A percentile compares a stretch with the other conserved stretches of the same genome.
phyloP scores from a whole-genome alignment of 2,113 vertebrate species.

The Saimiri boliviensis region DNA sequence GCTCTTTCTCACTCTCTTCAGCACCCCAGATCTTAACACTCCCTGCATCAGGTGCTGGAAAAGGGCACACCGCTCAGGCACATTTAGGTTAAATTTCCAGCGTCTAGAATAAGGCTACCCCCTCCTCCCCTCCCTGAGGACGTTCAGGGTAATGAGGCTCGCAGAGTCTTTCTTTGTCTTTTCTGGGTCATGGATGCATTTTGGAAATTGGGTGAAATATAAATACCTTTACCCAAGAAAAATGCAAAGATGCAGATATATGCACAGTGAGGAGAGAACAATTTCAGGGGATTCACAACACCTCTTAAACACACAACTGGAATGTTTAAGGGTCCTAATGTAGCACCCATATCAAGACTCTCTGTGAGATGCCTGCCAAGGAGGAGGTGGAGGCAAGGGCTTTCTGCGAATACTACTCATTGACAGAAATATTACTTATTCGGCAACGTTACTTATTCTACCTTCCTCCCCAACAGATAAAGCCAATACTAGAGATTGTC shows the following conservation, averaged over 20 bases:
- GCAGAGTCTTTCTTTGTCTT: background rate
- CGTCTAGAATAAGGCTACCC: background rate
- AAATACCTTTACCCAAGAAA: background rate
- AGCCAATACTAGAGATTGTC: background rate
- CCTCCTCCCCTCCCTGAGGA: background rate
- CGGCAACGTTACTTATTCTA: background rate
- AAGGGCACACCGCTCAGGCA: background rate
- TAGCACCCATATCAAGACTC: background rate
- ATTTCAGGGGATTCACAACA: background rate
- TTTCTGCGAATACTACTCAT: background rate
- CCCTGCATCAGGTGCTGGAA: background rate
- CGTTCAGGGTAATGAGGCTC: background rate
- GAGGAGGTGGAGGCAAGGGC: rapidly evolving
- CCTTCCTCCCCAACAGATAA: background rate
- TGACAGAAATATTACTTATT: no score
- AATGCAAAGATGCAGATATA: background rate
- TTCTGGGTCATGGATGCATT: background rate
- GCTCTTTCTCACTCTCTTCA: background rate
- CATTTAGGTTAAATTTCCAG: background rate
- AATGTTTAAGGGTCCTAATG: background rate
- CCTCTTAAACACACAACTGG: background rate
- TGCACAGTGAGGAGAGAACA: background rate
- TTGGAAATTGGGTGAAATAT: slow-evolving; percentile 5
- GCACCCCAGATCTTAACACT: background rate
- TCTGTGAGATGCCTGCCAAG: background rate